Evolutionary conservation across 2,888 invertebrate genomes (phyloP).

Genomic region (Dryococelus australis): DNA sequence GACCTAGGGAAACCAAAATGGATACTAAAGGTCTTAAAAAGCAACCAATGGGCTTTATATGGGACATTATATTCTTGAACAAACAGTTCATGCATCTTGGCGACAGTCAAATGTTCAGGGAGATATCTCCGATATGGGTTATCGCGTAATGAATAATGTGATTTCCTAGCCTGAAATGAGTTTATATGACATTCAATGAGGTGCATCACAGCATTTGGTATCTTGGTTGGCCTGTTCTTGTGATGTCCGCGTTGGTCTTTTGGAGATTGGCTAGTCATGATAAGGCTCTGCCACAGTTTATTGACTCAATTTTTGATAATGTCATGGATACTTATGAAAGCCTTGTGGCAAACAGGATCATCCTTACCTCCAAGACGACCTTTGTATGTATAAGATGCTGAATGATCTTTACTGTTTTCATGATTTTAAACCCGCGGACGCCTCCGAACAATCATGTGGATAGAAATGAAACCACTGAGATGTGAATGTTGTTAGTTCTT

Average conservation of each 20-base stretch:
- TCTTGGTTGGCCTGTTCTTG: neutral
- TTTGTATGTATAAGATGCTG: neutral
- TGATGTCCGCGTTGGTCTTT: slow-evolving; percentile 6
- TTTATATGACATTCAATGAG: neutral
- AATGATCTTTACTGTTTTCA: neutral
- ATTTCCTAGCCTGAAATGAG: neutral
- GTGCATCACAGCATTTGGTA: neutral
- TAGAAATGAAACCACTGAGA: neutral
- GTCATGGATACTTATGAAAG: neutral
- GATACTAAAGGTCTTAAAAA: neutral
- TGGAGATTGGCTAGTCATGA: neutral
- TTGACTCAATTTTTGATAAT: neutral
- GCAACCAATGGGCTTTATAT: neutral
- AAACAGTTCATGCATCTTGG: neutral
- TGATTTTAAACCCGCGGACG: neutral
- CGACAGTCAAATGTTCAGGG: neutral
- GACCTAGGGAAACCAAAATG: slow-evolving; percentile 13
- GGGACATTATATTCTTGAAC: neutral
- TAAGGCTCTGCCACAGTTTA: neutral
- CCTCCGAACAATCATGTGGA: neutral
- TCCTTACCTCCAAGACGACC: neutral
- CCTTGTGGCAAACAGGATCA: neutral
- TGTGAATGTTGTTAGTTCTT: neutral
- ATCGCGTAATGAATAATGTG: neutral
- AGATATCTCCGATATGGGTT: neutral